A percentile compares a stretch with the other conserved stretches of the same genome.
Evolutionary conservation across 1,140 invertebrate species (phyloP).

Genomic region (Drosophila melanica): DNA sequence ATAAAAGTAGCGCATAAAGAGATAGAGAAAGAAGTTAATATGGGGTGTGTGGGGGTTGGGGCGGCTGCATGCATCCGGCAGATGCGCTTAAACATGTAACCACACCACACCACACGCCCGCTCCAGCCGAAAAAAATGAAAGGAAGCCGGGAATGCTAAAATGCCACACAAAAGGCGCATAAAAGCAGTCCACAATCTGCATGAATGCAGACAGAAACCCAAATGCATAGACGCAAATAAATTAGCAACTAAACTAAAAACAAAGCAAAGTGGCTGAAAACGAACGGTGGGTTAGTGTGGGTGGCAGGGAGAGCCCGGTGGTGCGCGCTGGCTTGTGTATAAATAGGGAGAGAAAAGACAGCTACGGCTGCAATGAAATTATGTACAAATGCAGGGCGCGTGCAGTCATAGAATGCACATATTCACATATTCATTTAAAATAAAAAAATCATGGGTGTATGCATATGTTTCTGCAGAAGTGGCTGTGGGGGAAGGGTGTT

Average conservation of each 20-base stretch:
- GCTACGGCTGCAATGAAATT: slow-evolving; percentile 59
- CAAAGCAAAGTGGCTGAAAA: slow-evolving; percentile 52
- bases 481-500: no score
- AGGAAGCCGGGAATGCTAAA: slow-evolving; percentile 21
- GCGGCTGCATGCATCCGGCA: slow-evolving; percentile 34
- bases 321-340: slow-evolving; percentile 10
- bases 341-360: slow-evolving; percentile 19
- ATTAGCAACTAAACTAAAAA: slow-evolving; percentile 82
- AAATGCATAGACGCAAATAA: slow-evolving; percentile 76
- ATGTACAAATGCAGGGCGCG: slow-evolving; percentile 62
- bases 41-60: neutral
- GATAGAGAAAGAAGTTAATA: slow-evolving; percentile 16
- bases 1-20: slow-evolving; percentile 32
- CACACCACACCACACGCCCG: slow-evolving; percentile 26
- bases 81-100: slow-evolving; percentile 42
- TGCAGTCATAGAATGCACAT: slow-evolving; percentile 54
- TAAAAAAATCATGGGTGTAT: slow-evolving; percentile 1
- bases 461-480: neutral
- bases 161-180: slow-evolving; percentile 25
- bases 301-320: neutral
- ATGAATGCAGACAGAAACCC: slow-evolving; percentile 61
- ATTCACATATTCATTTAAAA: slow-evolving; percentile 17
- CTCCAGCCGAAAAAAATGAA: slow-evolving; percentile 7
- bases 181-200: slow-evolving; percentile 45
- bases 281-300: neutral